Evolutionary conservation across 2,113 vertebrate genomes (phyloP).

Genomic region (Pseudonaja textilis): DNA sequence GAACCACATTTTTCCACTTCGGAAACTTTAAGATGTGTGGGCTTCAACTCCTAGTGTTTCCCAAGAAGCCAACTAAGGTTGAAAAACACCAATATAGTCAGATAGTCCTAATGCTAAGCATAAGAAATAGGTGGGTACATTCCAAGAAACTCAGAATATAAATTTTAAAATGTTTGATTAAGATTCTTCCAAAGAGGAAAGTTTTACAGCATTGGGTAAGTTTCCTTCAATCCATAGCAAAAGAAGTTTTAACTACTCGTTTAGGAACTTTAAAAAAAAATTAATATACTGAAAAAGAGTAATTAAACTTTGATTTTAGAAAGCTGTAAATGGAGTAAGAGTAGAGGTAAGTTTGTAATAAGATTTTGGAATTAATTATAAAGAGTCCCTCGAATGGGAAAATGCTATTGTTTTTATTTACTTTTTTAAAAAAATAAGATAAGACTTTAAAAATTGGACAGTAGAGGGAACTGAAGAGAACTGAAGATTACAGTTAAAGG

Average conservation of each 20-base stretch:
- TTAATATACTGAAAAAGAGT: background rate
- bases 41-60: background rate
- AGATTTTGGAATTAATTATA: background rate
- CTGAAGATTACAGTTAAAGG: background rate
- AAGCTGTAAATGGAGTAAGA: background rate
- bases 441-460: background rate
- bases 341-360: background rate
- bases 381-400: background rate
- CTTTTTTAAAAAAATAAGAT: background rate
- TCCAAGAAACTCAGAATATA: background rate
- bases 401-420: background rate
- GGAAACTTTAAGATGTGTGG: background rate
- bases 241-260: background rate
- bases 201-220: background rate
- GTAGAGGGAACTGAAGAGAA: background rate
- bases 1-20: background rate
- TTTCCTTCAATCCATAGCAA: background rate
- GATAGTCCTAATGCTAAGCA: background rate
- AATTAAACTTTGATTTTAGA: background rate
- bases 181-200: background rate
- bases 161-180: background rate
- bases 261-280: background rate
- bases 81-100: background rate
- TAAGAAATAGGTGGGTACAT: background rate
- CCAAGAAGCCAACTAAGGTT: background rate